Evolutionary conservation across 2,797 vertebrate species (phyloP).

Genomic region (Hyperoplus immaculatus): DNA sequence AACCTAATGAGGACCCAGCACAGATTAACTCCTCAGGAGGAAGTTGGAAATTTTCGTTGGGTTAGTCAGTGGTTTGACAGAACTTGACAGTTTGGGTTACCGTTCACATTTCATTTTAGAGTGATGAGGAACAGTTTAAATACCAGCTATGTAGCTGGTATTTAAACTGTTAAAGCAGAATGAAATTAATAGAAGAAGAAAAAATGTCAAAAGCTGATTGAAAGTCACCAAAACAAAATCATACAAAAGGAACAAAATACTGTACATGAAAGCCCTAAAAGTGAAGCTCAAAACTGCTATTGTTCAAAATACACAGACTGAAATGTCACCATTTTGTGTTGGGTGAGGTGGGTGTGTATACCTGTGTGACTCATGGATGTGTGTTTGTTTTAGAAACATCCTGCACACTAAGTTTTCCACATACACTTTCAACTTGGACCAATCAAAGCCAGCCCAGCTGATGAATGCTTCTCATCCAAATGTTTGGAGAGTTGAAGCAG

Average conservation of each 20-base stretch:
- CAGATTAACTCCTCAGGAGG: conserved; percentile 59
- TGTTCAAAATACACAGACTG: background rate
- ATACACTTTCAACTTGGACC: too few species aligned
- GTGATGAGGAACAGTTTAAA: background rate
- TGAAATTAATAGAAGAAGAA: background rate
- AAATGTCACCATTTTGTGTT: background rate
- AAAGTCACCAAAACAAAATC: background rate
- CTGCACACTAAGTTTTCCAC: too few species aligned
- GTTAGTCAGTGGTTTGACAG: conserved; percentile 64
- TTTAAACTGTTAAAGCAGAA: background rate
- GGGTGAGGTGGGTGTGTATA: conserved; percentile 2
- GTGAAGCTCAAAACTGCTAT: background rate
- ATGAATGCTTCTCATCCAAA: background rate
- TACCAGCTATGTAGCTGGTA: too few species aligned
- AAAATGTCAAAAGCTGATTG: background rate
- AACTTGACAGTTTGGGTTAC: conserved; percentile 7
- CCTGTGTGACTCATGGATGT: conserved; percentile 21
- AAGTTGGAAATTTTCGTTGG: conserved; percentile 65
- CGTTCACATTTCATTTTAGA: background rate
- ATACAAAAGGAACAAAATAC: background rate
- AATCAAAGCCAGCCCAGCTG: background rate
- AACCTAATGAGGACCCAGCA: conserved; percentile 26
- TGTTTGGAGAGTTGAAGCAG: background rate
- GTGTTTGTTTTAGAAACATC: background rate
- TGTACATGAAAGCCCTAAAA: background rate